Conservation (phyloP, 2,113 vertebrate genomes). For the Oriolus oriolus region DNA sequence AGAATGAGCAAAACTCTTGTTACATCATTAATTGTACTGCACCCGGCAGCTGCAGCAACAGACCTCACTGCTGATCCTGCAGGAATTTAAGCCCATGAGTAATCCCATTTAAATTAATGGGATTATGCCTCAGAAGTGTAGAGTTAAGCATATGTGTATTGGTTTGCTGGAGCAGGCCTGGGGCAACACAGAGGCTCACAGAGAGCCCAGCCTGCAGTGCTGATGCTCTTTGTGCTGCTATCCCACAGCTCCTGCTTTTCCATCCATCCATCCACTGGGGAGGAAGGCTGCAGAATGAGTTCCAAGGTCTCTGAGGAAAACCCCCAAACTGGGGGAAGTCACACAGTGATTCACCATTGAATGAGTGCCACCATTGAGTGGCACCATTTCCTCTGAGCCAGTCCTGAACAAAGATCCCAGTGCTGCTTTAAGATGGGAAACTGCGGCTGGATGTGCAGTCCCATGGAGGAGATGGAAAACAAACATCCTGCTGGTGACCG, state of each 20-base stretch:
- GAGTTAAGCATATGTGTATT: slow-evolving; percentile 44
- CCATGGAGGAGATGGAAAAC: slow-evolving; percentile 10
- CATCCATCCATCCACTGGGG: rapidly evolving
- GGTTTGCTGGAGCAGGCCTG: neutral
- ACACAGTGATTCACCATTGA: neutral
- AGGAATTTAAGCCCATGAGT: slow-evolving; percentile 33
- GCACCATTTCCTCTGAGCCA: slow-evolving; percentile 60
- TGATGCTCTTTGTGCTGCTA: neutral
- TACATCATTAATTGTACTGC: neutral
- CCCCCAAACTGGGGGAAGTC: neutral
- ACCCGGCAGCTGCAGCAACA: slow-evolving; percentile 29
- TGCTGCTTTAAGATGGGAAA: neutral
- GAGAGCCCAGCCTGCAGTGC: neutral
- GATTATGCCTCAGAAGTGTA: slow-evolving; percentile 54
- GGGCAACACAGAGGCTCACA: rapidly evolving
- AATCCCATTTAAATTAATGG: slow-evolving; percentile 62
- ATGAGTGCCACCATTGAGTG: neutral
- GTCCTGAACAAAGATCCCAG: neutral
- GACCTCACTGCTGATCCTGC: slow-evolving; percentile 47
- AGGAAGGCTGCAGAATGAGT: neutral
- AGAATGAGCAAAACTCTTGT: neutral
- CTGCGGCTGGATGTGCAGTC: neutral
- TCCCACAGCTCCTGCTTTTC: neutral
- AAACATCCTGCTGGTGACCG: neutral
- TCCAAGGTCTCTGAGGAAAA: neutral